A percentile compares a stretch with the other conserved stretches of the same genome.
Evolutionary conservation across 2,888 invertebrate genomes (phyloP).

Genomic region (Plagodis pulveraria): DNA sequence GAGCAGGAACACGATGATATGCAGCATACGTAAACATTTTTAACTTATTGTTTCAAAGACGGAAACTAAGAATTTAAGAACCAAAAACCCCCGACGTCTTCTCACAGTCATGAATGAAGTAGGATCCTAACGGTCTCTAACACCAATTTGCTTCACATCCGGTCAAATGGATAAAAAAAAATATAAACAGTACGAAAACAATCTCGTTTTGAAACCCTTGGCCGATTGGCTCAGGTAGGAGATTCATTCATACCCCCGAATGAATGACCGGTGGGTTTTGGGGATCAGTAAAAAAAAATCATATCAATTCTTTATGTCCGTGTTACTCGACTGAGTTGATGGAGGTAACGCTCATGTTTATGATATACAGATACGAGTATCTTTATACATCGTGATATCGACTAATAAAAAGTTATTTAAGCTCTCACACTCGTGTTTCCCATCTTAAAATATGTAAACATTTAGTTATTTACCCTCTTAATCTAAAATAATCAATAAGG

Average conservation of each 20-base stretch:
- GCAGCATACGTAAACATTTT: too few species aligned
- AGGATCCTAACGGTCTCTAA: constrained; percentile 68
- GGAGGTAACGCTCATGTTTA: too few species aligned
- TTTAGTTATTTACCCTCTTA: too few species aligned
- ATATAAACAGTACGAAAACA: constrained; percentile 51
- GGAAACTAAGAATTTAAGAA: neutral
- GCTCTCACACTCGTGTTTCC: too few species aligned
- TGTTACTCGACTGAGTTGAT: neutral
- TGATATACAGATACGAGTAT: too few species aligned
- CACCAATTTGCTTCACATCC: constrained; percentile 75
- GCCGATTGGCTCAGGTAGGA: constrained; percentile 63
- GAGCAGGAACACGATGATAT: too few species aligned
- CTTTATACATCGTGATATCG: too few species aligned
- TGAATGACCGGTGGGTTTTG: constrained; percentile 67
- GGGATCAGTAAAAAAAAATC: constrained; percentile 42
- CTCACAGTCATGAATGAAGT: constrained; percentile 48
- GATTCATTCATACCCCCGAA: constrained; percentile 64
- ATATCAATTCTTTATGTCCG: neutral
- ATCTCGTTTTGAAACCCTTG: constrained; percentile 53
- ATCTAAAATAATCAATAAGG: too few species aligned
- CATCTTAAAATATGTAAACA: too few species aligned
- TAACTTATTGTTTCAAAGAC: neutral
- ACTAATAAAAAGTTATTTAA: too few species aligned
- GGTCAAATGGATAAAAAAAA: constrained; percentile 59
- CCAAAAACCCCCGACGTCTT: constrained; percentile 23